These are phyloP conservation scores for Diplodus sargus DNA, from an alignment of 2,797 vertebrate species.

Conservation along the genomic window DNA sequence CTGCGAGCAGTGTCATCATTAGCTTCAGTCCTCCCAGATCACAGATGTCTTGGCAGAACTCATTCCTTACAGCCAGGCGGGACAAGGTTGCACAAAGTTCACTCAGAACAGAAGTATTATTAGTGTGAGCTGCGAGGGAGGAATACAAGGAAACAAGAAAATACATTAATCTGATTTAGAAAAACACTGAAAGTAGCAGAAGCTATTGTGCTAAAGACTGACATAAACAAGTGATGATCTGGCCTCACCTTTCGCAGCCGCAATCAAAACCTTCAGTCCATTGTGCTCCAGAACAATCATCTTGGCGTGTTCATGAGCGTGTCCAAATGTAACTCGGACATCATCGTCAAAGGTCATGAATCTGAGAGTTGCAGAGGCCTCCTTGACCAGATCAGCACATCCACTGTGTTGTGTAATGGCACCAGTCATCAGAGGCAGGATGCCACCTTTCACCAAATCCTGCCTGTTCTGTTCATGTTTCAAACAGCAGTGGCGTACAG, in stretches of 20 bases:
- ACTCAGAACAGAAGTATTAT: conserved; percentile 86
- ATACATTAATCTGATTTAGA: not conserved
- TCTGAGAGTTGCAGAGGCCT: conserved; percentile 86
- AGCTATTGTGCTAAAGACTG: not conserved
- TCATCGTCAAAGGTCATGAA: conserved; percentile 96
- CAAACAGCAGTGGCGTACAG: conserved; percentile 88
- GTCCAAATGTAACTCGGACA: conserved; percentile 92
- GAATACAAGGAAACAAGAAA: not conserved
- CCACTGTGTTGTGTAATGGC: conserved; percentile 79
- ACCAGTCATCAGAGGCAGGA: conserved; percentile 84
- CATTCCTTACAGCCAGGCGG: conserved; percentile 93
- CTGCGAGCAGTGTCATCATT: conserved; percentile 89
- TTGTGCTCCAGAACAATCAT: conserved; percentile 92
- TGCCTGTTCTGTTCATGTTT: conserved; percentile 96
- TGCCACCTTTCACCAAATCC: conserved; percentile 87
- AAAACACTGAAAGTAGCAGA: not conserved
- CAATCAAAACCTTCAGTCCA: conserved; percentile 90
- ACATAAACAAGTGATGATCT: not conserved
- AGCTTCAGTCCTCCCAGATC: conserved; percentile 92
- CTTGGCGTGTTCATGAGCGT: conserved; percentile 93
- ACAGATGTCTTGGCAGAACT: conserved; percentile 97
- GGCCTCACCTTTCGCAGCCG: conserved; percentile 91
- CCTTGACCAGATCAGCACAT: conserved; percentile 83
- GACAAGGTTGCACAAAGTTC: conserved; percentile 93
- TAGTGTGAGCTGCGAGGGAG: conserved; percentile 83